Percentiles rank a stretch among this genome's conserved stretches.
These are phyloP conservation scores for Sarcophilus harrisii DNA, from an alignment of 2,797 vertebrate species.

Conservation along the genomic window DNA sequence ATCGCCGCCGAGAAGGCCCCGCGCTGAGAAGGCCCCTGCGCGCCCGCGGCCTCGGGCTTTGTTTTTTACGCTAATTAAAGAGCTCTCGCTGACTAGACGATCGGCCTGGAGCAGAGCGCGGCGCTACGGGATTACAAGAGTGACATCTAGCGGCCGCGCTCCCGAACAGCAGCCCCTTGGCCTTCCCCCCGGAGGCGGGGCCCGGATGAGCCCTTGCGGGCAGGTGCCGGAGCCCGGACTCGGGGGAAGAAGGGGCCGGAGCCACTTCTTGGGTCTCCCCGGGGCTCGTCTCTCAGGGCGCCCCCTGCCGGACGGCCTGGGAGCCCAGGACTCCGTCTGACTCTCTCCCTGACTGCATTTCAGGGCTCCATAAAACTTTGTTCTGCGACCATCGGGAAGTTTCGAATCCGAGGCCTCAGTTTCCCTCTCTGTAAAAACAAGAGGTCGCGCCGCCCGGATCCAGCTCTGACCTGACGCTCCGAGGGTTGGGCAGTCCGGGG, in stretches of 20 bases:
- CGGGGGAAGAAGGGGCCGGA: not conserved
- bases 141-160: conserved; percentile 88
- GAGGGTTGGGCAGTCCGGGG: not conserved
- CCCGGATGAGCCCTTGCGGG: no score
- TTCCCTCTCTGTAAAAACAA: not conserved
- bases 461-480: not conserved
- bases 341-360: not conserved
- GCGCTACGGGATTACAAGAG: conserved; percentile 83
- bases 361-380: not conserved
- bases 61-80: not conserved
- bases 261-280: not conserved
- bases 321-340: not conserved
- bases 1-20: no score
- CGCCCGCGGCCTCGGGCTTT: not conserved
- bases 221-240: no score
- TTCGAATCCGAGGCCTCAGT: not conserved
- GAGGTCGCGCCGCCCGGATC: not conserved
- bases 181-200: not conserved
- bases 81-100: conserved; percentile 57
- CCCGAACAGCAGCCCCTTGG: conserved; percentile 69
- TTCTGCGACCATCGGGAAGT: not conserved
- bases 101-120: conserved; percentile 35
- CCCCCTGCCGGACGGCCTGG: no score
- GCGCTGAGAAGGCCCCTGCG: no score
- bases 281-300: not conserved